phyloP scores from a whole-genome alignment of 1,140 invertebrate genomes.

The Ceratosolen solmsi region DNA sequence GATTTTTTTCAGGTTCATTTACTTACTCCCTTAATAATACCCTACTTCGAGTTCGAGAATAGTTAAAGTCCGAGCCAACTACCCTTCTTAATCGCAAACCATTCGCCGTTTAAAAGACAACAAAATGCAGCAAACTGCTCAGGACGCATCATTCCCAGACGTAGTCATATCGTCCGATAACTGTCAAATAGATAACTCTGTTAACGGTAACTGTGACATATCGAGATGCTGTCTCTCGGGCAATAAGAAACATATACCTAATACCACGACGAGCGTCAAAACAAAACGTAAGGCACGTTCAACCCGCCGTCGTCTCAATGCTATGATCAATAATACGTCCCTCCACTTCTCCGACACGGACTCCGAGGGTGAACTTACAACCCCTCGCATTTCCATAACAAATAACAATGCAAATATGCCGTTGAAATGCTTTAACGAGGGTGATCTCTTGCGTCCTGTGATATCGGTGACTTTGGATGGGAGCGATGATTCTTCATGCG shows the following conservation, averaged over 20 bases:
- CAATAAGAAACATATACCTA: background rate
- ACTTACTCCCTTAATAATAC: conserved; percentile 36
- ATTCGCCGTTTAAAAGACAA: background rate
- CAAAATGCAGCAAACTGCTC: conserved; percentile 1
- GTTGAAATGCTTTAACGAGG: background rate
- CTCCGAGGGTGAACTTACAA: conserved; percentile 68
- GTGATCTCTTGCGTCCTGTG: conserved; percentile 54
- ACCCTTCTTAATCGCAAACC: background rate
- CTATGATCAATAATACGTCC: conserved; percentile 69
- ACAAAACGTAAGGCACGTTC: conserved; percentile 67
- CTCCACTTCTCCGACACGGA: conserved; percentile 71
- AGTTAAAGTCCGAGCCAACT: background rate
- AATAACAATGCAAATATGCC: conserved; percentile 24
- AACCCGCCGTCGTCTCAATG: conserved; percentile 65
- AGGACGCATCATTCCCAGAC: background rate
- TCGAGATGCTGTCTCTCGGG: background rate
- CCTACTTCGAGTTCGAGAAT: conserved; percentile 33
- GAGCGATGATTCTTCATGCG: conserved; percentile 42
- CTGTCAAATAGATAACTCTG: background rate
- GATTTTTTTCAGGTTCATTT: conserved; percentile 42
- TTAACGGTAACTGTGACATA: background rate
- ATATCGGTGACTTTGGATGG: conserved; percentile 66
- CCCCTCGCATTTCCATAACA: conserved; percentile 41
- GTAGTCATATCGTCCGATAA: background rate
- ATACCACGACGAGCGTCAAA: conserved; percentile 50